Evolutionary conservation across 2,797 vertebrate genomes (phyloP), one percentile per base, ranked within the genome.

Genomic region (Hoplostethus atlanticus): DNA sequence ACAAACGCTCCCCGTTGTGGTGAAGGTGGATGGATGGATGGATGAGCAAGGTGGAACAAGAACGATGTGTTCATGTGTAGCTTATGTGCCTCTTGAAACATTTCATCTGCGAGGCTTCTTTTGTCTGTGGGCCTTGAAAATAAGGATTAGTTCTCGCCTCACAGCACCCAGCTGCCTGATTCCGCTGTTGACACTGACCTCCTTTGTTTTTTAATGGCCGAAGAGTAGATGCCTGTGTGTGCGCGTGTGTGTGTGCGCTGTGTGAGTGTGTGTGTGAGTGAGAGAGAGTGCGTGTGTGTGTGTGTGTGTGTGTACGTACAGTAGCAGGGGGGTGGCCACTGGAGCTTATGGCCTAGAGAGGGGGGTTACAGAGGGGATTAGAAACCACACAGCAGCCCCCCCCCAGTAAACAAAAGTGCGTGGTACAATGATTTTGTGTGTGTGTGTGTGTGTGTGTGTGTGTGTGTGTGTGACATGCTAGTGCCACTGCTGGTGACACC

Each of bases 161-260:
- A 76, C 77, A 73, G 85, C 69, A 83, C 65, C 78, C 91, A 91
- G 92, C 91, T 91, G 91, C 89, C 84, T 89, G 91, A 82, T 86
- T 85, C 78, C 58, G 31, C 63, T 48, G 68, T 69, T 80, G 78
- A 86, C 84, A 89, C 84, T 92, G 92, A 93, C 93, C 92, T 93
- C 90, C 86, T 92, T 94, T 93, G 91, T 92, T 87, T 91, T 91
- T 76, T 89, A 91, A 90, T 90, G 87, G 86, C 86, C 72, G 84
- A 87, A 83, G 79, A 87, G 76, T 76, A 71, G 73, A 87, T 84
- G 88, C 40, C 10, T n/a, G 7, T 76, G 5, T 74, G 68, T 59
- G 50, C 50, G 60, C 50, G 60, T 48, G 42, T 46, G 61, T 30
- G 51, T 25, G 17, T 53, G 51, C n/a, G n/a, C n/a, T n/a, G n/a